Evolutionary conservation across 2,888 invertebrate species (phyloP), one percentile per base, ranked within the genome.

Genomic region (Lamellibrachia satsuma): DNA sequence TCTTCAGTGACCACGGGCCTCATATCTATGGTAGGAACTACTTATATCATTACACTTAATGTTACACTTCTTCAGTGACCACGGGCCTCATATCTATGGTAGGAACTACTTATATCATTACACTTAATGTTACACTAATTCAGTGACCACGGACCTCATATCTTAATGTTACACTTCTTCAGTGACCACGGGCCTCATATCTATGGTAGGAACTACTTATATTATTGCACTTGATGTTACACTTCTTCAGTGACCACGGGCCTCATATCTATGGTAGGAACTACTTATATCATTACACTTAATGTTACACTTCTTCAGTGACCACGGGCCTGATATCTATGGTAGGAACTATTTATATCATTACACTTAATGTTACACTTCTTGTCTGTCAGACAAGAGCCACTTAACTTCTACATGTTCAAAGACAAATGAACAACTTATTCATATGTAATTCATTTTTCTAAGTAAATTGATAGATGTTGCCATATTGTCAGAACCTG

Each of bases 61-160:
- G 39, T 39, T 39, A 39, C 39, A 39, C 39, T 39, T 39, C 39
- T 39, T 39, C n/a, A n/a, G n/a, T n/a, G n/a, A n/a, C 0, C 98
- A 98, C 95, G 99, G 99, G 11, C 99, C 99, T 0, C 98, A 99
- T 96, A 97, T 99, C 93, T 99, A 99, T 96, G 99, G 99, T 94
- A 98, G 95, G 93, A 39, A 39, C 39, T 39, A 39, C 39, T 39
- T 92, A 27, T 57, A 90, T 55, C 8, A 7, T 6, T 39, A 39
- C 1, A 39, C 39, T 39, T 39, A 39, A 39, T 39, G 39, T 39
- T 39, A 39, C 39, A 39, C 39, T 39, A n/a, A n/a, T n/a, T n/a
- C n/a, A n/a, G n/a, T n/a, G n/a, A n/a, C 0, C 98, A 98, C 95
- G 99, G 99, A 11, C 99, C 99, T 0, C 98, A 99, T 96, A 97